Evolutionary conservation across 1,140 invertebrate species (phyloP), one percentile per base, ranked within the genome.

Genomic region (Apis florea): DNA sequence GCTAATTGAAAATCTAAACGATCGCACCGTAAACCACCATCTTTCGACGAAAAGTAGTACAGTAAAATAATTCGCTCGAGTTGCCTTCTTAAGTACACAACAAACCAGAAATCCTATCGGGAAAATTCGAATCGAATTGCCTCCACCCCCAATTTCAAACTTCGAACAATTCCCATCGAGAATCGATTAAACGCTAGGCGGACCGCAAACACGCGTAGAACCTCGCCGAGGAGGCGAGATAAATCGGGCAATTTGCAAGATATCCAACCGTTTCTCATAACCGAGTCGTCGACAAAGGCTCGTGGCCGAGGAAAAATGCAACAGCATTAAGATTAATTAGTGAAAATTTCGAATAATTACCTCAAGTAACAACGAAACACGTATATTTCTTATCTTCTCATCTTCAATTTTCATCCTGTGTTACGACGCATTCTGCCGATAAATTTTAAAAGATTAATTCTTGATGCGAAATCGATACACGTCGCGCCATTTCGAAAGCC

Each of bases 241-340:
- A 70, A 80, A 74, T 74, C n/a, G 40, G 17, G 67, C 76, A 49
- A 61, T 68, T 80, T 64, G 51, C 61, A 49, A 75, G 26, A 54
- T 40, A 67, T 40, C 19, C 17, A 49, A 51, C 17, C 71, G 74
- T 71, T 78, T 63, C 53, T 19, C 11, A 15, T 19, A 10, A 21
- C 2, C 19, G 3, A 8, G 1, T 21, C 19, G 2, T 6, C 2
- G 2, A 11, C 51, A 61, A 63, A 64, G 59, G 6, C 81, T 56
- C 49, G 40, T 31, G 63, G 21, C 31, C 70, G 54, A 26, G 49
- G 75, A 85, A 85, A 85, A 86, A 83, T 83, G 63, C 58, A 17
- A 56, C 49, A 19, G 75, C n/a, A n/a, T n/a, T n/a, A 40, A 40
- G 6, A 40, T 40, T 40, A 40, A 40, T 40, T 6, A 5, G 4